Conservation (phyloP, 2,888 invertebrate species). For the Blastobasis lacticolella region DNA sequence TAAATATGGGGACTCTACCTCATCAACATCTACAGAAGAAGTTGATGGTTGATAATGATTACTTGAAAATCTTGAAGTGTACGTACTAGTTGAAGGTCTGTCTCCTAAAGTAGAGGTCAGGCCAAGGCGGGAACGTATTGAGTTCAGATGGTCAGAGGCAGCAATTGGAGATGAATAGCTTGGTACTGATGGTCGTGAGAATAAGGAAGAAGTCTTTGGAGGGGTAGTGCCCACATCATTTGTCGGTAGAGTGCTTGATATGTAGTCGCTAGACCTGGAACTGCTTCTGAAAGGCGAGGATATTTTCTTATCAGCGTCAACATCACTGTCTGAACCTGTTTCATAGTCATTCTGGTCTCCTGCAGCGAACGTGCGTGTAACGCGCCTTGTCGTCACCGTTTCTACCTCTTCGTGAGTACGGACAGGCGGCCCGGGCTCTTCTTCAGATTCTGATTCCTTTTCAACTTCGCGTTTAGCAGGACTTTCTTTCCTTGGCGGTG, state of each 20-base stretch:
- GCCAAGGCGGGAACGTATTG: constrained; percentile 74
- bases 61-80: constrained; percentile 39
- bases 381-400: constrained; percentile 68
- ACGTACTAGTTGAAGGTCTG: constrained; percentile 41
- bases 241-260: constrained; percentile 52
- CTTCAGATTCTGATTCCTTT: constrained; percentile 60
- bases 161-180: constrained; percentile 44
- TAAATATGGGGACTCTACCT: constrained; percentile 79
- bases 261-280: constrained; percentile 59
- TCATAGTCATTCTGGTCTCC: constrained; percentile 76
- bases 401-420: constrained; percentile 65
- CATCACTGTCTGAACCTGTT: constrained; percentile 82
- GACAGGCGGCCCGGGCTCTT: constrained; percentile 47
- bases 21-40: constrained; percentile 63
- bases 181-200: constrained; percentile 53
- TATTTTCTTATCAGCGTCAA: constrained; percentile 66
- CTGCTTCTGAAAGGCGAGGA: constrained; percentile 47
- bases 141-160: constrained; percentile 71
- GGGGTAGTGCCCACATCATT: constrained; percentile 47
- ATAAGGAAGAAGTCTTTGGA: constrained; percentile 43
- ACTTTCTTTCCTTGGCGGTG: constrained; percentile 52
- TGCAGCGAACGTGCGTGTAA: constrained; percentile 59
- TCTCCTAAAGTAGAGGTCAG: constrained; percentile 59
- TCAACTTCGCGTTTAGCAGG: constrained; percentile 59
- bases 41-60: constrained; percentile 51